A percentile compares a stretch with the other conserved stretches of the same genome.
Conservation (phyloP, 2,888 invertebrate species). For the Epistrophe grossulariae region DNA sequence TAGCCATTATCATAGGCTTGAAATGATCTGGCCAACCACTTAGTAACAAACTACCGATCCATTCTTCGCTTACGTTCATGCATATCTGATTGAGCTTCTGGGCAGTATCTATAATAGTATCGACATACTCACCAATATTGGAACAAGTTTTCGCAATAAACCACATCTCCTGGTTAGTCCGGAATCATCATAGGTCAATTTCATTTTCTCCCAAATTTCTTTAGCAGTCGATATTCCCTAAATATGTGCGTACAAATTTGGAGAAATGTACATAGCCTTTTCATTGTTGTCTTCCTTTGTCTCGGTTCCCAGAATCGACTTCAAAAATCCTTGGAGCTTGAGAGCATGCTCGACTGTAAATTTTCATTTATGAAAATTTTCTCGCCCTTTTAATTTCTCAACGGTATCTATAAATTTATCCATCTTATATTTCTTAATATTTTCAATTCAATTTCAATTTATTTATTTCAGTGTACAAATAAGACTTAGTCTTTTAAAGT, state of each 20-base stretch:
- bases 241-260: conserved; percentile 48
- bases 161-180: conserved; percentile 37
- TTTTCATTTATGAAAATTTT: conserved; percentile 21
- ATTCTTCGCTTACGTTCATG: conserved; percentile 53
- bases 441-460: too few relatives aligned
- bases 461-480: too few relatives aligned
- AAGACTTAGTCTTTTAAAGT: too few relatives aligned
- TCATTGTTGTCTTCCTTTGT: not conserved
- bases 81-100: conserved; percentile 60
- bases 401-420: too few relatives aligned
- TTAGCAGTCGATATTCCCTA: conserved; percentile 37
- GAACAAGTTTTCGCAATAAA: conserved; percentile 1
- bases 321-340: conserved; percentile 37
- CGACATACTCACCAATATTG: conserved; percentile 40
- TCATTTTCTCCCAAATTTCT: conserved; percentile 43
- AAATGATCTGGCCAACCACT: conserved; percentile 54
- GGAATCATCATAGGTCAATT: conserved; percentile 46
- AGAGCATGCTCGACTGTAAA: conserved; percentile 62
- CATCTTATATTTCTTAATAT: too few relatives aligned
- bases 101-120: conserved; percentile 47
- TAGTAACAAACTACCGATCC: conserved; percentile 1
- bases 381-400: conserved; percentile 38
- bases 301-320: conserved; percentile 38
- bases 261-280: conserved; percentile 39
- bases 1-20: not conserved